Base-by-base conservation (phyloP, 2,797 vertebrate genomes). In the Danio aesculapii region DNA sequence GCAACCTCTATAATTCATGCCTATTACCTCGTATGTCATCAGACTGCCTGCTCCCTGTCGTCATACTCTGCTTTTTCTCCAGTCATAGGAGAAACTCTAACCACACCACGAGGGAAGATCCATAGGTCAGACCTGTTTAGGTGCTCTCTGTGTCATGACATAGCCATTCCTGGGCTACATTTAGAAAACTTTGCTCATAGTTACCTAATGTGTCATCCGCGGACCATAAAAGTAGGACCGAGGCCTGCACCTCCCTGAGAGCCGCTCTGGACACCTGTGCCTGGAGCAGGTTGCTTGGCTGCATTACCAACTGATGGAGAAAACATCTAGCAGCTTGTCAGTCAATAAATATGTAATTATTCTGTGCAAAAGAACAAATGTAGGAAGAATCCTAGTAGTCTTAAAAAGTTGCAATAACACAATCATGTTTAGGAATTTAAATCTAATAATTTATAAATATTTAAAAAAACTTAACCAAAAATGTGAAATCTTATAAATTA, bases 111-210 rank as follows among this genome's bases (percentile, higher is more conserved):
- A 85, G 63, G 68, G 10, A 82, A 85, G 82, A 88, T 87, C 73
- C 84, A 81, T 67, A 68, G 69, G 83, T 66, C 73, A 75, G 84
- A 82, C 62, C 77, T 81, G 75, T 85, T 85, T 84, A 85, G 75
- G 72, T 84, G 62, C 77, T 81, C 74, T 58, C 68, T 81, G 47
- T 86, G 88, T 88, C 88, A 85, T 90, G 84, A 89, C 88, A 88
- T 83, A 77, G 77, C 67, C 85, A 88, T 90, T 86, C 85, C 83
- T 59, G 64, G 58, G 63, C 88, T 75, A 88, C 88, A 90, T 92
- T 93, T 92, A 92, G 89, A 92, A 91, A 89, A 81, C 79, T 89
- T 82, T 59, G 64, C 85, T 81, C 58, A 47, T 85, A 85, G 81
- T 90, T 91, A 90, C 83, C 85, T 90, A 90, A 90, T 87, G 77